A percentile compares a stretch with the other conserved stretches of the same genome.
These are phyloP conservation scores for Orgyia antiqua DNA, from an alignment of 2,888 invertebrate genomes.

Conservation along the genomic window DNA sequence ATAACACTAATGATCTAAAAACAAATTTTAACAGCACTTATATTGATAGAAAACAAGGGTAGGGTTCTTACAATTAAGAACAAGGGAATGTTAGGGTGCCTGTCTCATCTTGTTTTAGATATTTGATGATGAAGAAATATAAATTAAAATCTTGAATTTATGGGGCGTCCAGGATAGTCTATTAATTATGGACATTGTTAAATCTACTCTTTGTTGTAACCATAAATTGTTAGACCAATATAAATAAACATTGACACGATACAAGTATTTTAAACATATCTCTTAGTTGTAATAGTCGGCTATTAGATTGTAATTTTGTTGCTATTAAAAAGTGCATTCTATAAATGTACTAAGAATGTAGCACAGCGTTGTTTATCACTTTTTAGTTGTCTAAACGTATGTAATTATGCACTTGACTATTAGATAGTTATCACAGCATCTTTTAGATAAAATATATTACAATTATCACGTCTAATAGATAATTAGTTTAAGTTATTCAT, in stretches of 20 bases:
- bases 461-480: no score
- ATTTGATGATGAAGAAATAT: constrained; percentile 31
- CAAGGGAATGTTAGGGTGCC: constrained; percentile 24
- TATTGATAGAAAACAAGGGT: constrained; percentile 10
- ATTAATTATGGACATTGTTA: no score
- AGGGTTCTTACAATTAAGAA: constrained; percentile 5
- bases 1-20: constrained; percentile 51
- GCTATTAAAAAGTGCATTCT: constrained; percentile 27
- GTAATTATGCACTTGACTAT: constrained; percentile 14
- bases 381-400: constrained; percentile 18
- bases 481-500: constrained; percentile 9
- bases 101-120: constrained; percentile 49
- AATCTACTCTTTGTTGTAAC: background rate
- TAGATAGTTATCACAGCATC: constrained; percentile 20
- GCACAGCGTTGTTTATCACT: constrained; percentile 43
- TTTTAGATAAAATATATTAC: constrained; percentile 10
- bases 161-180: no score
- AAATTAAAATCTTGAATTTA: background rate
- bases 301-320: constrained; percentile 28
- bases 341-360: constrained; percentile 35
- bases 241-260: no score
- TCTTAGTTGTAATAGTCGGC: constrained; percentile 24
- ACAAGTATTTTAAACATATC: no score
- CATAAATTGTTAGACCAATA: background rate
- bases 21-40: constrained; percentile 31